These are phyloP conservation scores for Oxygymnocypris stewartii DNA, from an alignment of 2,113 vertebrate genomes.

Conservation along the genomic window DNA sequence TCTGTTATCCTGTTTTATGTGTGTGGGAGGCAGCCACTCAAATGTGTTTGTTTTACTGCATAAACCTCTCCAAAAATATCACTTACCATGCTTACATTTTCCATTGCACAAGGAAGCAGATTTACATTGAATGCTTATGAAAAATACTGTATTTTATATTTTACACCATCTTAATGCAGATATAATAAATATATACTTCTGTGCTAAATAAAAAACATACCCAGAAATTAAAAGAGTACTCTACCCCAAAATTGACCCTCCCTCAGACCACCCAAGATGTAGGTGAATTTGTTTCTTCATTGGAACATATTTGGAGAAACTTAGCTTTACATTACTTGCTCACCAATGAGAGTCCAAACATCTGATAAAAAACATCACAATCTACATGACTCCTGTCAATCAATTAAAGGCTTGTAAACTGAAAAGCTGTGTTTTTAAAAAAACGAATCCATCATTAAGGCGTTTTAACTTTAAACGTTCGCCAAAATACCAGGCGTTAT, in stretches of 20 bases:
- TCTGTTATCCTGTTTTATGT: constrained; percentile 3
- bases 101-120: neutral
- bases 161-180: neutral
- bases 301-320: neutral
- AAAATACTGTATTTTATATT: neutral
- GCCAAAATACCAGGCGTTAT: neutral
- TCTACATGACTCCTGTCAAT: neutral
- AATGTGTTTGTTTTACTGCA: constrained; percentile 9
- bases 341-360: neutral
- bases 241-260: neutral
- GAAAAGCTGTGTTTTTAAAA: neutral
- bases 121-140: neutral
- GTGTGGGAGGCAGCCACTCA: neutral
- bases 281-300: neutral
- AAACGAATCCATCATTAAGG: neutral
- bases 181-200: neutral
- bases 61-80: neutral
- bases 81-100: constrained; percentile 1
- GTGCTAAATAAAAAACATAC: neutral
- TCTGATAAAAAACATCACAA: neutral
- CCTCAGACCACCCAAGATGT: neutral
- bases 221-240: neutral
- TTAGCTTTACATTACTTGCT: neutral
- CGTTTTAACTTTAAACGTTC: neutral
- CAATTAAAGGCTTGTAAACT: neutral